Conservation (phyloP, 2,113 vertebrate species). For the Chamaea fasciata region DNA sequence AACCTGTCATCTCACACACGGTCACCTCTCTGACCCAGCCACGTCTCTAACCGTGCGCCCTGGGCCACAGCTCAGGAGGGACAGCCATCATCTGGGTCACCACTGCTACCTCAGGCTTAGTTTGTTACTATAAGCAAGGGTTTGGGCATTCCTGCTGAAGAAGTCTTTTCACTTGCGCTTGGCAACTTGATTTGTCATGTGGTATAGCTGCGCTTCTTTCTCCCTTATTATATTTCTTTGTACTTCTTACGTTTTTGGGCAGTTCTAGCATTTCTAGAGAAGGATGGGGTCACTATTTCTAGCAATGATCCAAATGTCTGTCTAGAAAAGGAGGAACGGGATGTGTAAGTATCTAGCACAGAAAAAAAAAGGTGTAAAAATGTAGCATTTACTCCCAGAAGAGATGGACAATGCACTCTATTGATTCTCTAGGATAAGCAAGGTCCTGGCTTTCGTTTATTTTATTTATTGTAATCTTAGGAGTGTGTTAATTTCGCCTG, state of each 20-base stretch:
- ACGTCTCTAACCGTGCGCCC: neutral
- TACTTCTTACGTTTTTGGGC: constrained; percentile 3
- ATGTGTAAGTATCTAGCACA: neutral
- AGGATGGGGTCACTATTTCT: neutral
- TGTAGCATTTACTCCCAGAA: neutral
- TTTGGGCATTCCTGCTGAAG: neutral
- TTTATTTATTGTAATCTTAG: neutral
- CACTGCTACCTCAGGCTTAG: neutral
- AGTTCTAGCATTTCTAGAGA: constrained; percentile 42
- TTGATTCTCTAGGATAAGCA: neutral
- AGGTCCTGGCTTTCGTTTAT: neutral
- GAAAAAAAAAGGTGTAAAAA: neutral
- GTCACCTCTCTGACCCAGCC: neutral
- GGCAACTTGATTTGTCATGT: neutral
- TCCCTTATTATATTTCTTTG: neutral
- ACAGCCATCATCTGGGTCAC: neutral
- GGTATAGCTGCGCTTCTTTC: neutral
- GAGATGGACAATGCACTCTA: neutral
- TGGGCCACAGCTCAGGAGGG: neutral
- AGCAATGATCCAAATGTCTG: neutral
- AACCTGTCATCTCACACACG: neutral
- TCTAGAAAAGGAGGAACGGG: neutral
- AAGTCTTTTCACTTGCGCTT: neutral
- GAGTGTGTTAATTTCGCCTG: neutral
- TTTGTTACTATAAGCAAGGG: neutral